A percentile compares a stretch with the other conserved stretches of the same genome.
Conservation (phyloP, 2,113 vertebrate genomes). For the Vimba vimba region DNA sequence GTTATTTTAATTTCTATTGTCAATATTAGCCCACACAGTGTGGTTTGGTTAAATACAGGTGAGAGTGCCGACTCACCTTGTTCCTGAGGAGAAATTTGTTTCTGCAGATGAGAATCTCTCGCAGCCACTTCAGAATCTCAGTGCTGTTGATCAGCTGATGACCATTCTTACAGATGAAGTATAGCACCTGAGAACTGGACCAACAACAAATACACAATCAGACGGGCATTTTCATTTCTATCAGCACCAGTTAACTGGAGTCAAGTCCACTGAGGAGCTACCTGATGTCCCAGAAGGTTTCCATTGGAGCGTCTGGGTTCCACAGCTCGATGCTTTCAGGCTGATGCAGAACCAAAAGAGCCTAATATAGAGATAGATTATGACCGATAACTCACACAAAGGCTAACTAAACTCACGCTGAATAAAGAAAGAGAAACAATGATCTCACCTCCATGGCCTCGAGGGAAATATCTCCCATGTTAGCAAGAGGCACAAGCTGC, state of each 20-base stretch:
- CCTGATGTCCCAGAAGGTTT: constrained; percentile 99
- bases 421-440: neutral
- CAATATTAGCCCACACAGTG: neutral
- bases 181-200: constrained; percentile 93
- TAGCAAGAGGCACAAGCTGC: constrained; percentile 88
- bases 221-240: neutral
- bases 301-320: constrained; percentile 93
- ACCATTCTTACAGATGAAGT: constrained; percentile 92
- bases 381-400: neutral
- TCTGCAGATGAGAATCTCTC: constrained; percentile 97
- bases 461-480: constrained; percentile 92
- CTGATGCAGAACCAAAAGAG: constrained; percentile 94
- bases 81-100: constrained; percentile 97
- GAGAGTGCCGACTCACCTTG: constrained; percentile 77
- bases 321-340: constrained; percentile 96
- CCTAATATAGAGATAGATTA: constrained; percentile 71
- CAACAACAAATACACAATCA: constrained; percentile 12
- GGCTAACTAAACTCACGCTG: neutral
- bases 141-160: constrained; percentile 94
- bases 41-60: too few species aligned
- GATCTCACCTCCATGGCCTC: constrained; percentile 96
- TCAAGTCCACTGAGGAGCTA: constrained; percentile 59
- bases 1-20: neutral
- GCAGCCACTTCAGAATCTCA: constrained; percentile 96
- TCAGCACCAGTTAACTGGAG: neutral